Evolutionary conservation across 1,140 invertebrate genomes (phyloP), one percentile per base, ranked within the genome.

Genomic region (Macrobrachium nipponense): DNA sequence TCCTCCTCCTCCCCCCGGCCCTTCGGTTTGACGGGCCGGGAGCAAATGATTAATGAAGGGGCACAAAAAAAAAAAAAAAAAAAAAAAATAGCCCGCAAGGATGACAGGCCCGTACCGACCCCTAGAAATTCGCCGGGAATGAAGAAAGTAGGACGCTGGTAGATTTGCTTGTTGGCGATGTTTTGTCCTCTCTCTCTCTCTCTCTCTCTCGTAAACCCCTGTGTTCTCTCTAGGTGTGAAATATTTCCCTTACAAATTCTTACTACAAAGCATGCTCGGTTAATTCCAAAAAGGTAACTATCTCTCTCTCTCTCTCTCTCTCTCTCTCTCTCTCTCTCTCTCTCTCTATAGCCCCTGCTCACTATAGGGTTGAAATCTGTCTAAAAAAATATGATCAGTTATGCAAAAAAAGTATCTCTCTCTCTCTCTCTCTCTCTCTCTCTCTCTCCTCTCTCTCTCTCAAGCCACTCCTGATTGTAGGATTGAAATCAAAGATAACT

Each of bases 11-110:
- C n/a, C n/a, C n/a, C n/a, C n/a, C n/a, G 77, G 77, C 68, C 77
- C 27, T 36, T 80, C 77, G 59, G 84, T 76, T 80, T 86, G 84
- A 86, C 84, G 84, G 77, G 77, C 84, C 75, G 58, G 77, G 84
- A 86, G 84, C 84, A 86, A 86, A 86, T 86, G 84, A 86, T 86
- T 86, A 86, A 86, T 86, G 84, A 80, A 86, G 68, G 64, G 66
- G 77, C n/a, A n/a, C n/a, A n/a, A n/a, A 80, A 86, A 86, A 36
- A 36, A 2, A 36, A 36, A 36, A 36, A 36, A 36, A 36, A 36
- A 36, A 36, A 36, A 36, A 86, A 86, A 86, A 51, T 20, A 44
- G 76, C 62, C 84, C 64, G 76, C 70, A 62, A 51, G 77, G 84
- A 86, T 86, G 84, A 86, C 84, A 86, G 84, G 76, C 84, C 80